Conservation (phyloP, 2,888 invertebrate species). For the Pseudococcus longispinus region DNA sequence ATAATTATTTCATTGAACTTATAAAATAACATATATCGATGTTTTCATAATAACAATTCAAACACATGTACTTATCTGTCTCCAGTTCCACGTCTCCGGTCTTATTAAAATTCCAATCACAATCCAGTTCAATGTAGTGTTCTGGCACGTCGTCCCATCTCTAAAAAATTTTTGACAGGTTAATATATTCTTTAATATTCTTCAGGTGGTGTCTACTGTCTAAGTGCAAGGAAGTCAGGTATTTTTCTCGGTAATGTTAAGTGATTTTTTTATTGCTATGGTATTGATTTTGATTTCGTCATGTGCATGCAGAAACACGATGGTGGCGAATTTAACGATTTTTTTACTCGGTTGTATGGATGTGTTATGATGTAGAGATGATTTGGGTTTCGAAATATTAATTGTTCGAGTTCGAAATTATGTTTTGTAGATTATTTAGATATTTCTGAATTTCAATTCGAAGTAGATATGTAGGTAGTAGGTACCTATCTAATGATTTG, state of each 20-base stretch:
- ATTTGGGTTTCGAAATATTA: too few relatives aligned
- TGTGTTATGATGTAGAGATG: too few relatives aligned
- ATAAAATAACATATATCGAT: conserved; percentile 18
- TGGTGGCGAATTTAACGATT: not conserved
- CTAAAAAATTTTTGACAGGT: conserved; percentile 33
- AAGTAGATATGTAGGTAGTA: too few relatives aligned
- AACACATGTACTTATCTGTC: not conserved
- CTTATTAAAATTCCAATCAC: conserved; percentile 39
- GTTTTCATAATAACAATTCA: conserved; percentile 6
- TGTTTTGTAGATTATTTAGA: too few relatives aligned
- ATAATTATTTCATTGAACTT: conserved; percentile 24
- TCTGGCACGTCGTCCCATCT: conserved; percentile 13
- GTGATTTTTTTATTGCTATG: not conserved
- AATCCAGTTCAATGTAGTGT: not conserved
- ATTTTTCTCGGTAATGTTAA: conserved; percentile 10
- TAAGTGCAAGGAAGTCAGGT: conserved; percentile 22
- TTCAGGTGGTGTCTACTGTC: not conserved
- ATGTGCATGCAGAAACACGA: not conserved
- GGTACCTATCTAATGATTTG: too few relatives aligned
- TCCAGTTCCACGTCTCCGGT: not conserved
- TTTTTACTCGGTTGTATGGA: not conserved
- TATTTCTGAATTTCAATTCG: too few relatives aligned
- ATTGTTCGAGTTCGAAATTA: too few relatives aligned
- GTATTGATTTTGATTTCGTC: not conserved
- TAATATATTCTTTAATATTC: conserved; percentile 24